These are phyloP conservation scores for Ryuthela nishihirai DNA, from an alignment of 2,888 invertebrate genomes.

Conservation along the genomic window DNA sequence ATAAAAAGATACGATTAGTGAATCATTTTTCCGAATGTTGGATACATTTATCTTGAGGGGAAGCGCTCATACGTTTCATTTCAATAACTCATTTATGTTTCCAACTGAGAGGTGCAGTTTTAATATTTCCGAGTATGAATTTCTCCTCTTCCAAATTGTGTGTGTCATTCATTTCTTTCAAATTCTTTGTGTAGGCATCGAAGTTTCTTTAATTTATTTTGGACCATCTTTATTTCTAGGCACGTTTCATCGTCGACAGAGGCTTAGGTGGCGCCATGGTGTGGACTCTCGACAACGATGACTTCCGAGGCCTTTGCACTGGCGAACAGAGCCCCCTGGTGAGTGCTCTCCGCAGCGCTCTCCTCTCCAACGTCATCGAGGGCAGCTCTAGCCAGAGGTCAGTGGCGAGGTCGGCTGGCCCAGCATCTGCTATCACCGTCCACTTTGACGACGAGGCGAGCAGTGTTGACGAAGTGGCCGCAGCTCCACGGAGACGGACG, in stretches of 20 bases:
- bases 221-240: conserved; percentile 52
- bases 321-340: conserved; percentile 83
- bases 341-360: conserved; percentile 59
- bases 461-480: conserved; percentile 1
- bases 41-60: no score
- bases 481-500: conserved; percentile 19
- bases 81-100: no score
- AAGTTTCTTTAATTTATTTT: no score
- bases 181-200: no score
- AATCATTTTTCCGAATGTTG: no score
- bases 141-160: no score
- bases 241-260: conserved; percentile 77
- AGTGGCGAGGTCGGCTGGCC: conserved; percentile 22
- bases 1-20: no score
- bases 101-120: no score
- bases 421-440: conserved; percentile 4
- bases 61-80: no score
- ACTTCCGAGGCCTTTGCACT: conserved; percentile 86
- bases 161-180: no score
- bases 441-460: conserved; percentile 11
- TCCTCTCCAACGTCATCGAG: conserved; percentile 35
- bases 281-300: conserved; percentile 92
- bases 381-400: conserved; percentile 32
- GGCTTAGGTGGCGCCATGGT: conserved; percentile 87
- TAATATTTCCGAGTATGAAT: no score